Conservation (phyloP, 2,113 vertebrate species). For the Gila orcuttii region DNA sequence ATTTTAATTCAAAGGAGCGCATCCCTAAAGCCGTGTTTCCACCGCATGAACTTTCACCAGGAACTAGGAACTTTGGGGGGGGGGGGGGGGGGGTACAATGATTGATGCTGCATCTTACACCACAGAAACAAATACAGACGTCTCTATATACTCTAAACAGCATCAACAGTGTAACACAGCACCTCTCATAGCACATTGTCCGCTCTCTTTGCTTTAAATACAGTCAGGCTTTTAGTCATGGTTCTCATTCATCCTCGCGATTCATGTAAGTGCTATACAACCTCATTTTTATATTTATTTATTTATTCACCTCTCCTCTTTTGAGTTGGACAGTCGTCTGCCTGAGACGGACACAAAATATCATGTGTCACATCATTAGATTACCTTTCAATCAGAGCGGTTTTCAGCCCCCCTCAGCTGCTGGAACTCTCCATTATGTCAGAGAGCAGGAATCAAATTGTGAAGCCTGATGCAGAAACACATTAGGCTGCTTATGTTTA, state of each 20-base stretch:
- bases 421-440: constrained; percentile 74
- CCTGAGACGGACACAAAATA: constrained; percentile 73
- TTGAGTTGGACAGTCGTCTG: constrained; percentile 66
- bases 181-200: not conserved
- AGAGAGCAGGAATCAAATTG: constrained; percentile 80
- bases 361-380: constrained; percentile 77
- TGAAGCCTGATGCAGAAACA: constrained; percentile 76
- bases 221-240: constrained; percentile 19
- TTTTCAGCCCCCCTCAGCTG: constrained; percentile 78
- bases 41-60: too few species aligned
- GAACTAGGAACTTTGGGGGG: too few species aligned
- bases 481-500: constrained; percentile 77
- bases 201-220: constrained; percentile 15
- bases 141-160: constrained; percentile 23
- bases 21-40: too few species aligned
- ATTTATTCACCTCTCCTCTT: constrained; percentile 29
- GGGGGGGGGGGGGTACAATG: too few species aligned
- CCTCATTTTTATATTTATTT: constrained; percentile 19
- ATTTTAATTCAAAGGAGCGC: too few species aligned
- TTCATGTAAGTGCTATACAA: constrained; percentile 30
- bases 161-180: constrained; percentile 27
- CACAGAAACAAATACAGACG: constrained; percentile 11
- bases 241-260: constrained; percentile 17
- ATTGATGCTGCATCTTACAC: not conserved
- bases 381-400: constrained; percentile 78